Evolutionary conservation across 2,888 invertebrate species (phyloP).

Genomic region (Cephus rjabovi): DNA sequence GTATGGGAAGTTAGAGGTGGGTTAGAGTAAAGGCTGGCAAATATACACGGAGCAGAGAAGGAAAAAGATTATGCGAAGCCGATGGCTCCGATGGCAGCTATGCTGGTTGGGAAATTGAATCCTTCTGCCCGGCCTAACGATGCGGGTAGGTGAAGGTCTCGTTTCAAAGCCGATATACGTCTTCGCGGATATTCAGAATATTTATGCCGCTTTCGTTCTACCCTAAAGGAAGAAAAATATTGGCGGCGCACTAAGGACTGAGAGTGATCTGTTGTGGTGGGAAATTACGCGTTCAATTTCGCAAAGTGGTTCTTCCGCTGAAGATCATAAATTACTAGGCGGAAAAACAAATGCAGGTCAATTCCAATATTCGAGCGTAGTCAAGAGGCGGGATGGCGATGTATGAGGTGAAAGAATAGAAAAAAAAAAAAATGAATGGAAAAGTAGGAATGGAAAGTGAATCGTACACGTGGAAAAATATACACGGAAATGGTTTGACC

Average conservation of each 20-base stretch:
- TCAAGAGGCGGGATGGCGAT: not conserved
- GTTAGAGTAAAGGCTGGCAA: not conserved
- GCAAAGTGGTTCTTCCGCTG: slow-evolving; percentile 40
- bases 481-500: not conserved
- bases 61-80: not conserved
- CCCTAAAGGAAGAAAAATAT: slow-evolving; percentile 33
- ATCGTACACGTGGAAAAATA: not conserved
- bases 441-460: not conserved
- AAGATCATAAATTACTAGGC: slow-evolving; percentile 40
- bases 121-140: not conserved
- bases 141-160: not conserved
- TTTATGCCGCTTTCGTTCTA: slow-evolving; percentile 11
- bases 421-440: not conserved
- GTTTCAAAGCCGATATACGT: slow-evolving; percentile 5
- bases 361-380: slow-evolving; percentile 25
- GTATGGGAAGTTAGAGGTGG: not conserved
- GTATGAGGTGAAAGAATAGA: not conserved
- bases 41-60: not conserved
- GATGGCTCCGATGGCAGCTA: not conserved
- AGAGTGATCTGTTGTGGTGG: slow-evolving; percentile 25
- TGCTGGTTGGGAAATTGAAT: not conserved
- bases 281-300: slow-evolving; percentile 48
- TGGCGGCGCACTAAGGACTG: slow-evolving; percentile 16
- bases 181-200: slow-evolving; percentile 13
- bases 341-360: slow-evolving; percentile 39